Evolutionary conservation across 2,797 vertebrate species (phyloP).

Genomic region (Halcyon smyrnensis): DNA sequence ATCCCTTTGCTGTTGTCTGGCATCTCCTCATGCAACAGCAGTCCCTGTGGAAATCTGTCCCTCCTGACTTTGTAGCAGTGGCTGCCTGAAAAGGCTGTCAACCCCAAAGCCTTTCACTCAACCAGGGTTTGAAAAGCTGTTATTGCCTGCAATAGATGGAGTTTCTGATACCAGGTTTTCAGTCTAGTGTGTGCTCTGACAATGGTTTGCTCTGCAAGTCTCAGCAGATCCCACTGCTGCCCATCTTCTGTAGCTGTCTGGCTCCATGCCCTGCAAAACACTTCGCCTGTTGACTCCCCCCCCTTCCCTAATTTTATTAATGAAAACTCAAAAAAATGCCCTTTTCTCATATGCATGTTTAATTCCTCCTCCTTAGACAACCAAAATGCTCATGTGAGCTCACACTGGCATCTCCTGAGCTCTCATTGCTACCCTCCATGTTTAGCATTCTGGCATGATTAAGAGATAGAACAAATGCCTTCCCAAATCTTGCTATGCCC

Average conservation of each 20-base stretch:
- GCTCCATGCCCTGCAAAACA: background rate
- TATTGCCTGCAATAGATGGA: background rate
- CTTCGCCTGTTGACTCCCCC: background rate
- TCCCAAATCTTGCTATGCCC: background rate
- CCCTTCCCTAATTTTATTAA: slow-evolving; percentile 37
- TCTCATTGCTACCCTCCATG: background rate
- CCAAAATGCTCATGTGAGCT: background rate
- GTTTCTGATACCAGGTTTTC: background rate
- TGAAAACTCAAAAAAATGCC: slow-evolving; percentile 37
- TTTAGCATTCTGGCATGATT: background rate
- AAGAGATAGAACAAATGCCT: background rate
- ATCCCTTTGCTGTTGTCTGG: background rate
- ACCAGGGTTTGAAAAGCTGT: background rate
- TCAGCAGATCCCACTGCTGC: background rate
- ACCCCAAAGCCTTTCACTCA: background rate
- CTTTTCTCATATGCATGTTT: background rate
- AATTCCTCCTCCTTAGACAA: background rate
- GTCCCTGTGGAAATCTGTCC: background rate
- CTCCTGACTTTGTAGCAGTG: background rate
- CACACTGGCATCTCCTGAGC: background rate
- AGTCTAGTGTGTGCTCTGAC: background rate
- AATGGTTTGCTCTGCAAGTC: background rate
- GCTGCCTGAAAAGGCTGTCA: background rate
- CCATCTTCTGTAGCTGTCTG: slow-evolving; percentile 24
- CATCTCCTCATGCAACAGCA: rapidly evolving